Evolutionary conservation across 2,888 invertebrate genomes (phyloP), one percentile per base, ranked within the genome.

Genomic region (Hydraecia micacea): DNA sequence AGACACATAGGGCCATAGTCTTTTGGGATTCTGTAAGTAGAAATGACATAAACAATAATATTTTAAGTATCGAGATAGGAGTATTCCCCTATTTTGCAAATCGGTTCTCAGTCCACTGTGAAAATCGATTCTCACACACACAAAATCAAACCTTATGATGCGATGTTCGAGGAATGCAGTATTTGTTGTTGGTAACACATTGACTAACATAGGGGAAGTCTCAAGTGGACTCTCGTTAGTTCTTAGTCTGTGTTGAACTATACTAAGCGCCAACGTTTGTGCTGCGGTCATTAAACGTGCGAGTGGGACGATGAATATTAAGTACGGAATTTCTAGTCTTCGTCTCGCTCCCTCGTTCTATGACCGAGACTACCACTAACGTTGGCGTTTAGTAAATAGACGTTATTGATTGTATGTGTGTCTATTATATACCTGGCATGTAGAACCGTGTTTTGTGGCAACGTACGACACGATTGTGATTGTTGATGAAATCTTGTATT

Each of bases 401-500:
- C 67, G 71, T 83, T 65, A 81, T 72, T 84, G 79, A 84, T 84
- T 69, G 73, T 72, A 81, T 79, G 63, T 76, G 63, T 78, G 75
- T 86, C 84, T 79, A 75, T 72, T 46, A 49, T 65, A 71, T 73
- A 74, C 60, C 39, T 70, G 79, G 69, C 76, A 80, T 68, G 63
- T 79, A 77, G 73, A 73, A 72, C 76, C 76, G 71, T 87, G 80
- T 75, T 75, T 62, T 72, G 83, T 81, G 77, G 76, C 81, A 71
- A 71, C 39, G 76, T 87, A 75, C 69, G 79, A 63, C 65, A 39
- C 80, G 75, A 71, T 77, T 68, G 67, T 81, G 84, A 83, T 87
- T 89, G 86, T 85, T 82, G 83, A 86, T 90, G 87, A 89, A 89
- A 91, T 88, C 86, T 85, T 93, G 92, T 94, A 93, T 93, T 93